Conservation (phyloP, 2,113 vertebrate genomes). For the Eira barbara region DNA sequence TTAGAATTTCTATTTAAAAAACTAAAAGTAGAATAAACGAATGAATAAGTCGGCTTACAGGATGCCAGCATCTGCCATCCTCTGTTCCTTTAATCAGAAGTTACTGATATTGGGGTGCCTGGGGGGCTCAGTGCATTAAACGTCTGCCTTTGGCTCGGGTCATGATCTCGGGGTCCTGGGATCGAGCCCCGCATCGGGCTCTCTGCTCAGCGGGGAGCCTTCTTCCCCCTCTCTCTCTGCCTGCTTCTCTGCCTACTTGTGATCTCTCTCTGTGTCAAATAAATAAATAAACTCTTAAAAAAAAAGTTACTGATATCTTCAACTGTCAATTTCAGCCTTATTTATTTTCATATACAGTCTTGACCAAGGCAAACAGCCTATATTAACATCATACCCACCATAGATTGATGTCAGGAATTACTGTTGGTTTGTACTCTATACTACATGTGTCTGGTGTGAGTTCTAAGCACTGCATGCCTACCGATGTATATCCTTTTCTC, state of each 20-base stretch:
- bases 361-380: background rate
- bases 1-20: constrained; percentile 7
- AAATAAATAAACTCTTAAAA: no score
- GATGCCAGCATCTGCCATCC: background rate
- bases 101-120: background rate
- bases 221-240: no score
- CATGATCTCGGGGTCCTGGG: no score
- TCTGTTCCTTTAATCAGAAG: background rate
- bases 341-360: background rate
- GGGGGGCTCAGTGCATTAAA: no score
- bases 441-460: background rate
- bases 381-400: background rate
- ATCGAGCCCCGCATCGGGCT: no score
- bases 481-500: background rate
- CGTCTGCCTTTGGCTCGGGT: no score
- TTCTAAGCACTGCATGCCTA: background rate
- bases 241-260: no score
- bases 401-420: background rate
- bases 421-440: background rate
- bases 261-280: no score
- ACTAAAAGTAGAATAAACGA: background rate
- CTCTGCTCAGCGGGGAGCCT: no score
- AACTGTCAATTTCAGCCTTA: background rate
- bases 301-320: background rate
- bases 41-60: background rate